Conservation (phyloP, 92 coral and sea anemone species). For the Palythoa heliodiscus region DNA sequence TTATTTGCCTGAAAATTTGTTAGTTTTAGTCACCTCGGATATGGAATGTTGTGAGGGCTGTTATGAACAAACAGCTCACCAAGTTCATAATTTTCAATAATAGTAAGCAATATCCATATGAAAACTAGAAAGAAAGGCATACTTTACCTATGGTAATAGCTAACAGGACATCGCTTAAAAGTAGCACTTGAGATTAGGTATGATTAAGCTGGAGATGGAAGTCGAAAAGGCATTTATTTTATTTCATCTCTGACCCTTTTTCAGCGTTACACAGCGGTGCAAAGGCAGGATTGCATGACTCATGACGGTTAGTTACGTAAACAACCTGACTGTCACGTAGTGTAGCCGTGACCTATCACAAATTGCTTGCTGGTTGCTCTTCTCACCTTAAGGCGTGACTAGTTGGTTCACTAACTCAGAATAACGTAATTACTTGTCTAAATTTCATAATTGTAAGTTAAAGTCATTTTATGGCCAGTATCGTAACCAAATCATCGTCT, state of each 20-base stretch:
- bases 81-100: background rate
- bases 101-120: background rate
- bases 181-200: constrained; percentile 7
- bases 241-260: constrained; percentile 46
- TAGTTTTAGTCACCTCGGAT: constrained; percentile 24
- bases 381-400: constrained; percentile 21
- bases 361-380: constrained; percentile 10
- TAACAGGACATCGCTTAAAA: constrained; percentile 17
- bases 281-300: constrained; percentile 46
- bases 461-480: background rate
- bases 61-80: background rate
- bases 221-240: constrained; percentile 47
- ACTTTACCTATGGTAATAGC: background rate
- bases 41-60: constrained; percentile 21
- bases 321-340: constrained; percentile 45
- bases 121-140: background rate
- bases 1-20: constrained; percentile 19
- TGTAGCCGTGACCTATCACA: constrained; percentile 23
- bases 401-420: constrained; percentile 8
- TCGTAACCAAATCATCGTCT: background rate
- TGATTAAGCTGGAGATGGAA: constrained; percentile 25
- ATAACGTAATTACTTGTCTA: constrained; percentile 34
- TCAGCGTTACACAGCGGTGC: constrained; percentile 50
- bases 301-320: constrained; percentile 48
- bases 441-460: constrained; percentile 30